Evolutionary conservation across 2,113 vertebrate genomes (phyloP).

Genomic region (Misgurnus anguillicaudatus): DNA sequence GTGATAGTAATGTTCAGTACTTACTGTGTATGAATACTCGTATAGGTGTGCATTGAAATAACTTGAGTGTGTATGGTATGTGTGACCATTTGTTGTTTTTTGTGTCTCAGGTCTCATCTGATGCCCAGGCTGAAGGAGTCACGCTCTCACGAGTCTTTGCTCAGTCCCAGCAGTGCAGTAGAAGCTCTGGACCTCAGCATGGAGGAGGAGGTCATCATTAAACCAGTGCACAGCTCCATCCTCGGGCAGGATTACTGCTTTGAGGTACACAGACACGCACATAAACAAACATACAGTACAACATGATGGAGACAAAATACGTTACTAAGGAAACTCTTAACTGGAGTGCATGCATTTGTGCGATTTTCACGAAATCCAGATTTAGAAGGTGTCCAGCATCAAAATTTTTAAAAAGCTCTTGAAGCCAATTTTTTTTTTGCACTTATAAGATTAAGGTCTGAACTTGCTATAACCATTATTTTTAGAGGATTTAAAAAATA

Average conservation of each 20-base stretch:
- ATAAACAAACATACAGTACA: slow-evolving; percentile 9
- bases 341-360: too few species aligned
- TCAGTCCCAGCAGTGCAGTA: slow-evolving; percentile 95
- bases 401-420: too few species aligned
- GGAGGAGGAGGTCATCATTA: slow-evolving; percentile 98
- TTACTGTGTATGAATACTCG: background rate
- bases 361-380: too few species aligned
- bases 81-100: slow-evolving; percentile 8
- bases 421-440: too few species aligned
- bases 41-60: background rate
- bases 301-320: background rate
- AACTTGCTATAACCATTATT: too few species aligned
- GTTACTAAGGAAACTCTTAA: background rate
- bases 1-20: background rate
- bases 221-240: slow-evolving; percentile 97
- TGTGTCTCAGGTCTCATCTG: slow-evolving; percentile 90
- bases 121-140: slow-evolving; percentile 99
- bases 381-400: too few species aligned
- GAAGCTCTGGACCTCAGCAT: slow-evolving; percentile 99
- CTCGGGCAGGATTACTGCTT: slow-evolving; percentile 98
- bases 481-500: too few species aligned
- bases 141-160: slow-evolving; percentile 97
- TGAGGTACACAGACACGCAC: slow-evolving; percentile 76
- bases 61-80: background rate
- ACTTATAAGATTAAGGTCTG: too few species aligned